Percentiles rank a stretch among this genome's conserved stretches.
phyloP scores from a whole-genome alignment of 2,888 invertebrate genomes.

The Euzophera pinguis region DNA sequence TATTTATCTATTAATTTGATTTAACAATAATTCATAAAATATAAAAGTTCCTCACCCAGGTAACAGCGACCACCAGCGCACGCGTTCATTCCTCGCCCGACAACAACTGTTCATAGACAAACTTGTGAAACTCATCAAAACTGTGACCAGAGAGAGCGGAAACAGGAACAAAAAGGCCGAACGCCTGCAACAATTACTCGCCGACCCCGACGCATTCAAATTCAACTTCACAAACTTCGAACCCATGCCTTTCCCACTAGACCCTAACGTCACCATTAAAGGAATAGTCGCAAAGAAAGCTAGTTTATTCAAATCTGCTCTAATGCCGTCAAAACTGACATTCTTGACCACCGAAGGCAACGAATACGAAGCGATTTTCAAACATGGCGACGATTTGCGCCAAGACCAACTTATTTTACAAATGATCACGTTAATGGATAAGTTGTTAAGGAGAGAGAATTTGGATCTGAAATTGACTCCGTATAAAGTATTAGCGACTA shows the following conservation, averaged over 20 bases:
- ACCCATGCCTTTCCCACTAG: slow-evolving; percentile 95
- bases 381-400: slow-evolving; percentile 97
- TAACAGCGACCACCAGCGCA: slow-evolving; percentile 84
- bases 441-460: slow-evolving; percentile 94
- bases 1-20: background rate
- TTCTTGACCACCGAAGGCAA: slow-evolving; percentile 90
- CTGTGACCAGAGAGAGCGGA: slow-evolving; percentile 93
- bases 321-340: slow-evolving; percentile 95
- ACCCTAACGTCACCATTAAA: slow-evolving; percentile 93
- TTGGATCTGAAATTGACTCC: slow-evolving; percentile 97
- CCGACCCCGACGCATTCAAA: slow-evolving; percentile 89
- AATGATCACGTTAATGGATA: slow-evolving; percentile 99
- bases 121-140: slow-evolving; percentile 91
- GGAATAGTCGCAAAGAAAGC: slow-evolving; percentile 95
- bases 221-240: slow-evolving; percentile 95
- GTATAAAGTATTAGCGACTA: slow-evolving; percentile 95
- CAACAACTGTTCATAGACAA: slow-evolving; percentile 96
- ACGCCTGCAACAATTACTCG: slow-evolving; percentile 89
- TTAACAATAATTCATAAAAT: background rate
- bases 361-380: slow-evolving; percentile 97
- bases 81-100: slow-evolving; percentile 87
- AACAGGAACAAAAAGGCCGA: slow-evolving; percentile 96
- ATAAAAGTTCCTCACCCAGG: slow-evolving; percentile 46
- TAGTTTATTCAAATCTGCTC: slow-evolving; percentile 95
- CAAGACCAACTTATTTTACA: slow-evolving; percentile 99